Conservation (phyloP, 2,113 vertebrate genomes). For the Seriola dumerili region DNA sequence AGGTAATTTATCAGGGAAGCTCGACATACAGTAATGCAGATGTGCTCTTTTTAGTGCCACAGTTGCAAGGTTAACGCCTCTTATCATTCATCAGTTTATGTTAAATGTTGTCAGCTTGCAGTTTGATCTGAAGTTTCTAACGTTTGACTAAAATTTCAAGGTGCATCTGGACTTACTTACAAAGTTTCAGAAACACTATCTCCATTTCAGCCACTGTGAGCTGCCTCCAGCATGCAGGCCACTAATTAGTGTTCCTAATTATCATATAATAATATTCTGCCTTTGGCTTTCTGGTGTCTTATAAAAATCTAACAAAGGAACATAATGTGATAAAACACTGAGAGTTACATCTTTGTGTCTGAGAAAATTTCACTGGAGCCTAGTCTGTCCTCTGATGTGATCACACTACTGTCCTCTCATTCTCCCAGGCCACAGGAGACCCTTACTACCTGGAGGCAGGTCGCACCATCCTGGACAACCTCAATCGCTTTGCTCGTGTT, state of each 20-base stretch:
- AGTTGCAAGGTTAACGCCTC: background rate
- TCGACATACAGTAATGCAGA: conserved; percentile 26
- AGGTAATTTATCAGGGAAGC: conserved; percentile 84
- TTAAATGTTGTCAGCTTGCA: background rate
- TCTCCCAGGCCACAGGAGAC: conserved; percentile 93
- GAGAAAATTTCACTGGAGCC: background rate
- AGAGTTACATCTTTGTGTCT: background rate
- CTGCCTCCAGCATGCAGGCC: conserved; percentile 1
- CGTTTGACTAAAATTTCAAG: background rate
- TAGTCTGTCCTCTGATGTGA: conserved; percentile 7
- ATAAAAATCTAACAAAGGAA: background rate
- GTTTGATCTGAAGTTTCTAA: background rate
- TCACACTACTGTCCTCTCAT: background rate
- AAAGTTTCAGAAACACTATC: conserved; percentile 2
- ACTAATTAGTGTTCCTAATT: background rate
- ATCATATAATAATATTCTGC: conserved; percentile 2
- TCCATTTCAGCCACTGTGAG: background rate
- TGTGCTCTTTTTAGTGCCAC: conserved; percentile 3
- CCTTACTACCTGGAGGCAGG: conserved; percentile 98
- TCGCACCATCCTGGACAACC: conserved; percentile 96
- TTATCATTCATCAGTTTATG: background rate
- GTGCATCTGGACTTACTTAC: background rate
- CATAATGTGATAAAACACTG: conserved; percentile 1
- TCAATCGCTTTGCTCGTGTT: conserved; percentile 97
- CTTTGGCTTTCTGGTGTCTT: conserved; percentile 1